Conservation (phyloP, 2,113 vertebrate species). For the Chaenocephalus aceratus region DNA sequence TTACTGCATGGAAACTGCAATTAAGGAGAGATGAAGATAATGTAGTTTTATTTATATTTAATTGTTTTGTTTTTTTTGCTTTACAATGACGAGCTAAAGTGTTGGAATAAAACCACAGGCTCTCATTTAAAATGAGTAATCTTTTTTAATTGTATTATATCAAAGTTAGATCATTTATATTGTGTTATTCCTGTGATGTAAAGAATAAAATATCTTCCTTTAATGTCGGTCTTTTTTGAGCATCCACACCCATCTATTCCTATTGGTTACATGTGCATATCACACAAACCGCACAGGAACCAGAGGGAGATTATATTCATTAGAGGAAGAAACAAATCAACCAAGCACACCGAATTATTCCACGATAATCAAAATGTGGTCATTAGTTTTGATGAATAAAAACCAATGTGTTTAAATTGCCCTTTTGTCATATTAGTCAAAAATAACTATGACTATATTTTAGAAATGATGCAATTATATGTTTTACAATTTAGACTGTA, state of each 20-base stretch:
- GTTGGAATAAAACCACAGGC: neutral
- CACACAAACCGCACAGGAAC: neutral
- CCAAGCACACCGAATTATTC: neutral
- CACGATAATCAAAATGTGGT: neutral
- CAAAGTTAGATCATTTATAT: neutral
- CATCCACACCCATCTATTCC: neutral
- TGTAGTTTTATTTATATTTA: neutral
- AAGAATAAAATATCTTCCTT: neutral
- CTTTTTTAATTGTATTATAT: neutral
- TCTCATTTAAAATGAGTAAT: neutral
- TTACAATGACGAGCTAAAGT: neutral
- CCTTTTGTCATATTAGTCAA: neutral
- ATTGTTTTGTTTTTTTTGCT: constrained; percentile 2
- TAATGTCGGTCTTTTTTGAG: neutral
- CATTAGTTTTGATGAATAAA: constrained; percentile 1
- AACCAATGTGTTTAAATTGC: constrained; percentile 1
- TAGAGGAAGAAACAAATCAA: constrained; percentile 10
- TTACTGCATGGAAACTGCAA: neutral
- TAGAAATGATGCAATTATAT: neutral
- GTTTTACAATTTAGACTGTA: neutral
- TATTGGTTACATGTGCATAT: constrained; percentile 27
- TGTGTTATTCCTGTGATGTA: neutral
- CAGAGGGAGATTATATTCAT: neutral
- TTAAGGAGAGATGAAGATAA: neutral
- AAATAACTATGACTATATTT: neutral